These are phyloP conservation scores for Cryptophagus acutangulus DNA, from an alignment of 2,888 invertebrate genomes.

Conservation along the genomic window DNA sequence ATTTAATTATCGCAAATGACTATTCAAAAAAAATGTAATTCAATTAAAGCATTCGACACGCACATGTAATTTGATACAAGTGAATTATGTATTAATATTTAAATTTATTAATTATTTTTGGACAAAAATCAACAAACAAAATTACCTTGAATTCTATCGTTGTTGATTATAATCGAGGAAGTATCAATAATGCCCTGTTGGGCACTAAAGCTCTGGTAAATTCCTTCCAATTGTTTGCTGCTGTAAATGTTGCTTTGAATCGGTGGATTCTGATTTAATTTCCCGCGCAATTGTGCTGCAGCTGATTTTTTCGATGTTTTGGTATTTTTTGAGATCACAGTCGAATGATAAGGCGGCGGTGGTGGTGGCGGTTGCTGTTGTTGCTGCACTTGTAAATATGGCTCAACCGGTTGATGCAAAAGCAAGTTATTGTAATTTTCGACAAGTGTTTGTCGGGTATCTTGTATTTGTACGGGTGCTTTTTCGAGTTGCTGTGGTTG, in stretches of 20 bases:
- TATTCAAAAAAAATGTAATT: too few species aligned
- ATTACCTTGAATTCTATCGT: too few species aligned
- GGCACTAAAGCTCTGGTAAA: neutral
- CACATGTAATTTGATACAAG: too few species aligned
- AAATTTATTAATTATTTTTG: too few species aligned
- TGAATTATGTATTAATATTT: too few species aligned
- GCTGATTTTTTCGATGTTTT: conserved; percentile 17
- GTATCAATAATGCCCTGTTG: conserved; percentile 5
- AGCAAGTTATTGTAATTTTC: neutral
- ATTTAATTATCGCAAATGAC: too few species aligned
- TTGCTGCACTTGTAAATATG: conserved; percentile 40
- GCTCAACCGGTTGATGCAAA: conserved; percentile 13
- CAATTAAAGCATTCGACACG: too few species aligned
- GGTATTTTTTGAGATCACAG: conserved; percentile 34
- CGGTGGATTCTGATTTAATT: conserved; percentile 3
- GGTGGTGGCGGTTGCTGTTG: conserved; percentile 40
- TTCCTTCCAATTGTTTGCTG: conserved; percentile 2
- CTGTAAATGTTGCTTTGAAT: conserved; percentile 4
- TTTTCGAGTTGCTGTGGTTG: conserved; percentile 21
- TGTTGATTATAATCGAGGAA: neutral
- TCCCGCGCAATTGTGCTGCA: neutral
- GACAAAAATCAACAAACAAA: too few species aligned
- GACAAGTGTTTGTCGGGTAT: conserved; percentile 18
- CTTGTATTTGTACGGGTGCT: conserved; percentile 26
- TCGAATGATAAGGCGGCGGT: conserved; percentile 40